phyloP scores from a whole-genome alignment of 2,797 vertebrate species.

The Esox masquinongy region DNA sequence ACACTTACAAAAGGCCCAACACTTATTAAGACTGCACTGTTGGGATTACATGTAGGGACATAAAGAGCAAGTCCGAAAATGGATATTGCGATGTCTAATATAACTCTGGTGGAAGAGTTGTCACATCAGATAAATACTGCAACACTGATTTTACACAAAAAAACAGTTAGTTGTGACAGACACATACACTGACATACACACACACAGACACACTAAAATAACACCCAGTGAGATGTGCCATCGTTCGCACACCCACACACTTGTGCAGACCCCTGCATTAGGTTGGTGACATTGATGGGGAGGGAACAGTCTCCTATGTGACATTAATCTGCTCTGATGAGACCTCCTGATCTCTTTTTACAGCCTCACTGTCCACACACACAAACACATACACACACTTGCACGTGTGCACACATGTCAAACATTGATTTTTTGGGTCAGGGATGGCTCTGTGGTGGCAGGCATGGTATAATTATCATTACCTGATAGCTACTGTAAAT shows the following conservation, averaged over 20 bases:
- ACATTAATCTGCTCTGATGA: too few species aligned
- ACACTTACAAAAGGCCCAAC: slow-evolving; percentile 17
- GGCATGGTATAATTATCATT: too few species aligned
- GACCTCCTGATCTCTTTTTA: too few species aligned
- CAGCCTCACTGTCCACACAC: neutral
- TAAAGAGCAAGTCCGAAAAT: slow-evolving; percentile 1
- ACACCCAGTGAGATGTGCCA: neutral
- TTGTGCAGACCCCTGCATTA: too few species aligned
- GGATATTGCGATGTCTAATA: neutral
- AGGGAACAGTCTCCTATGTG: too few species aligned
- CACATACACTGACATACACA: neutral
- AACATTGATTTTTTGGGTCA: neutral
- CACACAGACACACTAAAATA: neutral
- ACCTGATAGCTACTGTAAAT: too few species aligned
- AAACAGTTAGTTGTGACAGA: neutral
- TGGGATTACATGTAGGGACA: neutral
- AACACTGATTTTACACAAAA: neutral
- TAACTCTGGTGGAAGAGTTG: neutral
- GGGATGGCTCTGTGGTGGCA: too few species aligned
- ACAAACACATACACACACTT: slow-evolving; percentile 11
- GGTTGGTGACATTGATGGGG: too few species aligned
- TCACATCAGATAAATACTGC: neutral
- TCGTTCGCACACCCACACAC: neutral
- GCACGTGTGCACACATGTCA: neutral
- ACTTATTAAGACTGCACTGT: slow-evolving; percentile 19